A percentile compares a stretch with the other conserved stretches of the same genome.
Evolutionary conservation across 2,113 vertebrate genomes (phyloP).

Genomic region (Pygoscelis antarcticus): DNA sequence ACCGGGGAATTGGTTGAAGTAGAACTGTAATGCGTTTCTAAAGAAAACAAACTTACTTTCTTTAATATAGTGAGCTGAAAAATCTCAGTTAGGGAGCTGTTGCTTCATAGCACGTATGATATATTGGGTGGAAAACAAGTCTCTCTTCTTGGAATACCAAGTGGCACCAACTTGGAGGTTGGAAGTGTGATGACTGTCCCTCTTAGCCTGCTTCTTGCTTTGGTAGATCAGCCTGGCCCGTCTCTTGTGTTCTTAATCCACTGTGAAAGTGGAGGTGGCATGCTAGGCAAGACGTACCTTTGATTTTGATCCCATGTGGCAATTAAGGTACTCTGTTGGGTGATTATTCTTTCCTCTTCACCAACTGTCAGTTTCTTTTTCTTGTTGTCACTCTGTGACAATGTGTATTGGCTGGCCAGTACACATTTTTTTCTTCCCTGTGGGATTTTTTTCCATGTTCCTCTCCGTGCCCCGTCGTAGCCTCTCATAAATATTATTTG

Average conservation of each 20-base stretch:
- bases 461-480: rapidly evolving
- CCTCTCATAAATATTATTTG: background rate
- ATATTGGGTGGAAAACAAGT: background rate
- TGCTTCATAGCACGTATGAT: background rate
- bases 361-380: background rate
- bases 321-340: background rate
- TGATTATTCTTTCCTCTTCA: background rate
- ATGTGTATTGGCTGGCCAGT: background rate
- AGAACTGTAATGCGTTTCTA: background rate
- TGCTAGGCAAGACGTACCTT: background rate
- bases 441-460: background rate
- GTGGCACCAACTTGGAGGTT: background rate
- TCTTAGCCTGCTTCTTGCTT: background rate
- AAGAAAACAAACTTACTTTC: background rate
- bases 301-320: background rate
- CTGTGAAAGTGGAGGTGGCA: background rate
- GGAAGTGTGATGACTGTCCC: background rate
- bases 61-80: background rate
- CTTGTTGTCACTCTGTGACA: background rate
- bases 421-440: background rate
- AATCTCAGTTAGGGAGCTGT: background rate
- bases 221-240: background rate
- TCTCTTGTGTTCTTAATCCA: background rate
- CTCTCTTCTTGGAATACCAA: background rate
- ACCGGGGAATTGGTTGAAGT: background rate